Base-by-base conservation (phyloP, 2,113 vertebrate genomes). In the Nesoenas mayeri region DNA sequence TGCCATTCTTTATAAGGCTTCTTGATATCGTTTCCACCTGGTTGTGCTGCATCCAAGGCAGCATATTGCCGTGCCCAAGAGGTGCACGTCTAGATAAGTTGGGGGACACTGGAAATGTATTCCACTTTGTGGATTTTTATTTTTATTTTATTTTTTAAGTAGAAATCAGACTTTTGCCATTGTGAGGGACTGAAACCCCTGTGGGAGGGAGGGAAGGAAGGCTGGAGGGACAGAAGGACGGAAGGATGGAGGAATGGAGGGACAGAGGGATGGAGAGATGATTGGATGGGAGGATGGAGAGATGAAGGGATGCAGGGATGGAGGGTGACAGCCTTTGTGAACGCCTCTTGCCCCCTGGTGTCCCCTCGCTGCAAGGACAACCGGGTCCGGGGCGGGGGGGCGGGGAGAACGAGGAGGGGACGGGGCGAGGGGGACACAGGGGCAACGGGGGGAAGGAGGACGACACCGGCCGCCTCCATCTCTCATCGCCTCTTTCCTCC, bases 281-380 rank as follows among this genome's bases (percentile, higher is more conserved):
- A n/a, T 56, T 5, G 13, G 82, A 38, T 9, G 58, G 36, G 77
- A 1, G 38, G 54, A 80, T 4, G 58, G 29, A 65, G 6, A 28
- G 57, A 58, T 32, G 72, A n/a, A 95, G 18, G 54, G 67, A 80
- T 25, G 85, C 10, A 74, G 50, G 51, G 31, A 36, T 40, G 28
- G 60, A 44, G 51, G 11, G 44, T 10, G 3, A 18, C 32, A 62
- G 82, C 44, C 97, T 97, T 96, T 84, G 97, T 95, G 95, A 97
- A 93, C 21, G 56, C 93, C 93, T 97, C 96, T 97, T 97, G 97
- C 98, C 98, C 98, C 97, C 98, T 98, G 97, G 98, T 95, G 98
- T 97, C 85, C 83, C 93, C 92, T 88, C 70, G 57, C 74, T 77
- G 96, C 86, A 97, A 98, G 94, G 91, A 96, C 98, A 98, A 65